Percentiles rank a stretch among this genome's conserved stretches.
phyloP scores from a whole-genome alignment of 1,140 invertebrate genomes.

The Cardiocondyla obscurior region DNA sequence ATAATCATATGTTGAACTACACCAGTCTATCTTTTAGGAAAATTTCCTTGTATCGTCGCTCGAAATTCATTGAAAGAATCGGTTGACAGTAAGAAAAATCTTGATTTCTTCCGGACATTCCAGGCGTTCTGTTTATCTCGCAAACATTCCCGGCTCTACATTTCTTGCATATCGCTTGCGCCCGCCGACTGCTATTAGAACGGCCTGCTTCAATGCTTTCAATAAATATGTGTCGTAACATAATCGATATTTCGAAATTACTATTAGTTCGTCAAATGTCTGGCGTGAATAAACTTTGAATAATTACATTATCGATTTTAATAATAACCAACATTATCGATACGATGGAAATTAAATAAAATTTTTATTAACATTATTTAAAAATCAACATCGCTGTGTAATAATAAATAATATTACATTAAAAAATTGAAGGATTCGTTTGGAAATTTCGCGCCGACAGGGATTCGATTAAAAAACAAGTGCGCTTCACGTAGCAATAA shows the following conservation, averaged over 20 bases:
- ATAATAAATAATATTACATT: not conserved
- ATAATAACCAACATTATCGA: too few relatives aligned
- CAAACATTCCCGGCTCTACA: not conserved
- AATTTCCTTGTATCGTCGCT: not conserved
- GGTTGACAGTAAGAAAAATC: conserved; percentile 25
- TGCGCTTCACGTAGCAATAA: not conserved
- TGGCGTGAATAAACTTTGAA: not conserved
- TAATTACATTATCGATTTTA: not conserved
- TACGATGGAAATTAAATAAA: too few relatives aligned
- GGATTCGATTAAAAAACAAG: not conserved
- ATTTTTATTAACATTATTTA: too few relatives aligned
- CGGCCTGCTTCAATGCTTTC: not conserved
- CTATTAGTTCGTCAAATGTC: not conserved
- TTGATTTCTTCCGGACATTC: conserved; percentile 6
- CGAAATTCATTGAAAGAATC: not conserved
- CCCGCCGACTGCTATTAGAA: not conserved
- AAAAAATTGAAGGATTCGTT: not conserved
- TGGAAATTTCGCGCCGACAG: not conserved
- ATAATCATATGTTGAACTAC: not conserved
- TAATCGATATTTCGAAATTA: not conserved
- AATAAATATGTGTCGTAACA: not conserved
- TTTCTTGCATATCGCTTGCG: not conserved
- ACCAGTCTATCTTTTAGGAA: not conserved
- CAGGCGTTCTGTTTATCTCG: conserved; percentile 1
- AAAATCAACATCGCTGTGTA: too few relatives aligned